phyloP scores from a whole-genome alignment of 1,140 invertebrate genomes.

The Pinna nobilis region DNA sequence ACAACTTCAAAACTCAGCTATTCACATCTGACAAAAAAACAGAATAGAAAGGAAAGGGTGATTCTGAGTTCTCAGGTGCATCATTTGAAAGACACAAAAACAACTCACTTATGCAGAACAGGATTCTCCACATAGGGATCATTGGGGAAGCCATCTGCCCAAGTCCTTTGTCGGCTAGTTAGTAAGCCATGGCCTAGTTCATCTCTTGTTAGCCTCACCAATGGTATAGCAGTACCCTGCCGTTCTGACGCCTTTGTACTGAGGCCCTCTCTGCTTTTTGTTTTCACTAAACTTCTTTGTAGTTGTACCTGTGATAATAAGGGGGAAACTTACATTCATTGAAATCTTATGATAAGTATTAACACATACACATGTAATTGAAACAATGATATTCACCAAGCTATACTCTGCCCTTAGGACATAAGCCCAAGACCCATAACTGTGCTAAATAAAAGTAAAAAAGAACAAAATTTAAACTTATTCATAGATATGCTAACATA shows the following conservation, averaged over 20 bases:
- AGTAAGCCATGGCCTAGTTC: conserved; percentile 62
- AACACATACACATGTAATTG: neutral
- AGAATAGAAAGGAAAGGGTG: neutral
- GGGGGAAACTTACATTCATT: neutral
- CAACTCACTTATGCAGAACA: conserved; percentile 68
- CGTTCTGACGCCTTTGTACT: conserved; percentile 33
- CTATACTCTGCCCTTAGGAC: too few relatives aligned
- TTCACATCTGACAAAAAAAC: too few relatives aligned
- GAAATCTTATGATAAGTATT: neutral
- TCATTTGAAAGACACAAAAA: neutral
- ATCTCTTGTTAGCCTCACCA: conserved; percentile 56
- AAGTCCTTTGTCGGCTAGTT: conserved; percentile 63
- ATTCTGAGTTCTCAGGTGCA: neutral
- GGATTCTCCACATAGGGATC: conserved; percentile 70
- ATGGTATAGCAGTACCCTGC: conserved; percentile 41
- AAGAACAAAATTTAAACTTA: too few relatives aligned
- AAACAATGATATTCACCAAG: too few relatives aligned
- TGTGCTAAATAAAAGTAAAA: too few relatives aligned
- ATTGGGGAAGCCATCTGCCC: conserved; percentile 71
- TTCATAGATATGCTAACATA: too few relatives aligned
- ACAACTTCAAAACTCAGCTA: too few relatives aligned
- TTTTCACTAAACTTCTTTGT: conserved; percentile 55
- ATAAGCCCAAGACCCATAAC: too few relatives aligned
- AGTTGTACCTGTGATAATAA: conserved; percentile 61
- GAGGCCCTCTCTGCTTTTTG: conserved; percentile 37